These are phyloP conservation scores for Chrysaora quinquecirrha DNA, from an alignment of 30 jellyfish, hydroid and myxozoan genomes.

Conservation along the genomic window DNA sequence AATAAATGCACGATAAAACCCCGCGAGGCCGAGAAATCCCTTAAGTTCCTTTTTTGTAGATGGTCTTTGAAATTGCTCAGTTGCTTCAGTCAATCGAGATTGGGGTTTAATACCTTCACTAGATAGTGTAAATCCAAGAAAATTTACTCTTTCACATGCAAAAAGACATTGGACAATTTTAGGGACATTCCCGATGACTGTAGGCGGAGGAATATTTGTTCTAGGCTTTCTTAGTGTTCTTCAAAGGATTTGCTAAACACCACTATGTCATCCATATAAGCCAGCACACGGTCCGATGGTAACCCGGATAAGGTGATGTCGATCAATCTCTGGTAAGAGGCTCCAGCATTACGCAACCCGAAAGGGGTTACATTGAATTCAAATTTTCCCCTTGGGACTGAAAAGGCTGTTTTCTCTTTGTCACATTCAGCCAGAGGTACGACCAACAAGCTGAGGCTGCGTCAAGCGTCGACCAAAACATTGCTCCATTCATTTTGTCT, in stretches of 20 bases:
- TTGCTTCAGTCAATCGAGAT: background rate
- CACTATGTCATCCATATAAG: conserved; percentile 46
- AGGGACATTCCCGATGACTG: conserved; percentile 15
- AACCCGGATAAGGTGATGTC: conserved; percentile 37
- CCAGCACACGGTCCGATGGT: conserved; percentile 30
- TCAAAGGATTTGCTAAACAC: conserved; percentile 17
- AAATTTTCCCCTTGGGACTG: conserved; percentile 51
- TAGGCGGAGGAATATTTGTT: conserved; percentile 11
- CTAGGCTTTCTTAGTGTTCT: conserved; percentile 37
- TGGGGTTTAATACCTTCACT: background rate
- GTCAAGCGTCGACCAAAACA: conserved; percentile 33
- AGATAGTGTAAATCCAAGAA: background rate
- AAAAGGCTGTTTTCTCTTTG: conserved; percentile 46
- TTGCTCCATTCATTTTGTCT: conserved; percentile 29
- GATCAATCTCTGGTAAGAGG: conserved; percentile 28
- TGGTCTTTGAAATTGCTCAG: background rate
- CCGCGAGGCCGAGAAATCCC: background rate
- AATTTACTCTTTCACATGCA: conserved; percentile 5
- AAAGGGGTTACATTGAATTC: conserved; percentile 8
- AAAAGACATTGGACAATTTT: conserved; percentile 47
- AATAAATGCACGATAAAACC: background rate
- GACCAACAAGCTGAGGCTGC: conserved; percentile 70
- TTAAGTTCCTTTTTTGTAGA: background rate
- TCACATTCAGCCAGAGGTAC: conserved; percentile 47
- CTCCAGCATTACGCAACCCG: conserved; percentile 26